phyloP scores from a whole-genome alignment of 2,113 vertebrate species.

The Apteryx owenii region DNA sequence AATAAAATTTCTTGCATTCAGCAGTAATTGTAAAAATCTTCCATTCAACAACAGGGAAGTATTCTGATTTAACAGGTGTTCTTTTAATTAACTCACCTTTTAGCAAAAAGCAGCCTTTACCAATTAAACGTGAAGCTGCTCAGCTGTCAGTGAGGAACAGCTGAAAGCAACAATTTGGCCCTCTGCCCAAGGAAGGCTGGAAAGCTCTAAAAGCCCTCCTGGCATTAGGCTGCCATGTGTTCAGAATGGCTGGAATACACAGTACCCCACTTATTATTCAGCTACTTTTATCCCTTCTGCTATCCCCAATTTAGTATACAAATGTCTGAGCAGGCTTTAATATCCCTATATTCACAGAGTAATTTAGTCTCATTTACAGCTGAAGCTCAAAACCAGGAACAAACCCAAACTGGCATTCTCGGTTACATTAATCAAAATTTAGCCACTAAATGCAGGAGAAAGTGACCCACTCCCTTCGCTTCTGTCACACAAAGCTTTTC shows the following conservation, averaged over 20 bases:
- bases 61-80: background rate
- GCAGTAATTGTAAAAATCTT: background rate
- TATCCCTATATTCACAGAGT: background rate
- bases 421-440: background rate
- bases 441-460: background rate
- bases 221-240: constrained; percentile 57
- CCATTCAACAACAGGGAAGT: background rate
- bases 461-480: background rate
- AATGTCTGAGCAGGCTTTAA: background rate
- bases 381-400: background rate
- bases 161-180: constrained; percentile 31
- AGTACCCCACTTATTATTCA: constrained; percentile 49
- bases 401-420: background rate
- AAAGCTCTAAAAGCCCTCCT: constrained; percentile 53
- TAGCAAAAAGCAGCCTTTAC: background rate
- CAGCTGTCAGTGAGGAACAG: constrained; percentile 29
- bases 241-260: constrained; percentile 19
- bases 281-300: constrained; percentile 32
- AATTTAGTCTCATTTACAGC: background rate
- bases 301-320: background rate
- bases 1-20: background rate
- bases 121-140: background rate
- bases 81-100: constrained; percentile 36
- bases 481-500: background rate
- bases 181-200: constrained; percentile 10